Evolutionary conservation across 2,113 vertebrate genomes (phyloP).

Genomic region (Pholis gunnellus): DNA sequence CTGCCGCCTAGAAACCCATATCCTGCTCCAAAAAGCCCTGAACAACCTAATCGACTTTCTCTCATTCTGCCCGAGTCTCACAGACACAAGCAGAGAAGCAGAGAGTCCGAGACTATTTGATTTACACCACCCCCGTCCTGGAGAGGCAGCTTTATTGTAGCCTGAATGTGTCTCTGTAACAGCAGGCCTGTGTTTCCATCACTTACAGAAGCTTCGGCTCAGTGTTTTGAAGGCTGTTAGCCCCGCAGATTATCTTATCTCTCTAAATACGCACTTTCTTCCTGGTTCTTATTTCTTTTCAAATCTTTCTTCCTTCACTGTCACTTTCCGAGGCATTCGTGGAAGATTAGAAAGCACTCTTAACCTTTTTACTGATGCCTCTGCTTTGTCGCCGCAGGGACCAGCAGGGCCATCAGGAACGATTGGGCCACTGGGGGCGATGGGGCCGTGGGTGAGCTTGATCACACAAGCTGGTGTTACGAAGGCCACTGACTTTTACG

Average conservation of each 20-base stretch:
- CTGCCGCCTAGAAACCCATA: constrained; percentile 26
- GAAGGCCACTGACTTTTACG: constrained; percentile 22
- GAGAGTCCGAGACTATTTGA: constrained; percentile 60
- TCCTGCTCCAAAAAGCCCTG: constrained; percentile 30
- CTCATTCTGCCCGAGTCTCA: constrained; percentile 44
- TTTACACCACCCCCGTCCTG: constrained; percentile 64
- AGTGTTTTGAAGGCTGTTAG: constrained; percentile 46
- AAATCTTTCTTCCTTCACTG: constrained; percentile 31
- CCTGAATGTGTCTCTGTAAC: constrained; percentile 50
- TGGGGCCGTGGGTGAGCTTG: constrained; percentile 88
- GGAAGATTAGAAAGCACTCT: constrained; percentile 26
- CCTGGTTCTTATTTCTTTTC: constrained; percentile 28
- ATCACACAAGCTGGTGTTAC: constrained; percentile 21
- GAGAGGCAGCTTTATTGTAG: constrained; percentile 63
- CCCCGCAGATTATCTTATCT: constrained; percentile 62
- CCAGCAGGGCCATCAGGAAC: constrained; percentile 88
- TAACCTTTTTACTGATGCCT: constrained; percentile 48
- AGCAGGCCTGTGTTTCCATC: constrained; percentile 52
- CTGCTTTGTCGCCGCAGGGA: constrained; percentile 84
- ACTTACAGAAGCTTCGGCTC: constrained; percentile 57
- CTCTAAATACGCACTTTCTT: constrained; percentile 55
- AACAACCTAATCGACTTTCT: constrained; percentile 55
- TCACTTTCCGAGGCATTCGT: constrained; percentile 48
- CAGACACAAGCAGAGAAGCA: constrained; percentile 49
- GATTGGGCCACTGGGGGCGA: constrained; percentile 89